Evolutionary conservation across 2,797 vertebrate genomes (phyloP).

Genomic region (Cyclura pinguis): DNA sequence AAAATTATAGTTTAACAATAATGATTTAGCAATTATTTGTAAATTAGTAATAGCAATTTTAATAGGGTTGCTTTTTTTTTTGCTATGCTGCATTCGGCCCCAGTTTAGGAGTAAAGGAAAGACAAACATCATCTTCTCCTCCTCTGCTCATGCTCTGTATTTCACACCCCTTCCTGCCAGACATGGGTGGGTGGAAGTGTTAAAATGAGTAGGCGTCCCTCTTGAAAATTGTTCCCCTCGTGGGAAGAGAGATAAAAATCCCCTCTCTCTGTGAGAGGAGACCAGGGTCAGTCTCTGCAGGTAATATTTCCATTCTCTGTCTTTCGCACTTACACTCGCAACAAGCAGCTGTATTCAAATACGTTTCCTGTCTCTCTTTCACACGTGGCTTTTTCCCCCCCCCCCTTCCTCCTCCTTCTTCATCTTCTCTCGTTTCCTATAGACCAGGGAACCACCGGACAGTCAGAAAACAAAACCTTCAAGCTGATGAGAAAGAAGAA

Average conservation of each 20-base stretch:
- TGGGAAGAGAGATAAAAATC: not conserved
- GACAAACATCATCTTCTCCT: not conserved
- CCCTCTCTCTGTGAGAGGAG: not conserved
- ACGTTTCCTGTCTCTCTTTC: constrained; percentile 24
- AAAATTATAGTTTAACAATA: too few relatives aligned
- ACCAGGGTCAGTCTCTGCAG: not conserved
- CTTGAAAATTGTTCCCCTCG: too few relatives aligned
- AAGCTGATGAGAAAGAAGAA: not conserved
- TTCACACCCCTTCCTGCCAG: not conserved
- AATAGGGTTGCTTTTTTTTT: too few relatives aligned
- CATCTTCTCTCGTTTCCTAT: not conserved
- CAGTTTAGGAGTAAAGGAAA: not conserved
- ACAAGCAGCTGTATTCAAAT: constrained; percentile 13
- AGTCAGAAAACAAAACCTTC: not conserved
- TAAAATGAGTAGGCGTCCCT: too few relatives aligned
- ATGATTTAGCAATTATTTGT: too few relatives aligned
- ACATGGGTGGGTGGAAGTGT: too few relatives aligned
- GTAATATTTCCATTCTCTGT: not conserved
- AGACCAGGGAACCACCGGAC: not conserved
- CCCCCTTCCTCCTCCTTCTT: too few relatives aligned
- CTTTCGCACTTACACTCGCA: not conserved
- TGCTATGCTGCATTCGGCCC: too few relatives aligned
- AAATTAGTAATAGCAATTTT: too few relatives aligned
- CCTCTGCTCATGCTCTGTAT: too few relatives aligned
- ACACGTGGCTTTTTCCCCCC: not conserved